Percentiles rank a stretch among this genome's conserved stretches.
Evolutionary conservation across 2,888 invertebrate genomes (phyloP).

Genomic region (Cephus rjabovi): DNA sequence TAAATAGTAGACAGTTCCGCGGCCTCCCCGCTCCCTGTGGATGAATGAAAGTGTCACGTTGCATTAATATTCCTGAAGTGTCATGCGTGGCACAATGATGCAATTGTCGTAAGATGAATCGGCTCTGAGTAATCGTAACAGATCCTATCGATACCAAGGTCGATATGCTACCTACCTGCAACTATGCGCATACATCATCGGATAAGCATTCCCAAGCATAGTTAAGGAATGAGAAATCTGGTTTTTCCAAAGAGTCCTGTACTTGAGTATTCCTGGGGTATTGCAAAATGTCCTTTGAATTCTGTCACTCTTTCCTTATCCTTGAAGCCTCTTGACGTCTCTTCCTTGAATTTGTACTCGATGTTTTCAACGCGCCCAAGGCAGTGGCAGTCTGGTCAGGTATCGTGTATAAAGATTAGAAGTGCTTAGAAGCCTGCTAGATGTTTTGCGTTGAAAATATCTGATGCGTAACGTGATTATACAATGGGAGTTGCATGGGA

Average conservation of each 20-base stretch:
- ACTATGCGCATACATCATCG: not conserved
- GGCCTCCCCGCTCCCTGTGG: not conserved
- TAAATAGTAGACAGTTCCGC: not conserved
- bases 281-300: not conserved
- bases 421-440: not conserved
- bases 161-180: not conserved
- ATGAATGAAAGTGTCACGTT: not conserved
- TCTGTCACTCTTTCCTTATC: not conserved
- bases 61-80: not conserved
- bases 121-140: not conserved
- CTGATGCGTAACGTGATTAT: slow-evolving; percentile 25
- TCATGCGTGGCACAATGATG: not conserved
- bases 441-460: slow-evolving; percentile 24
- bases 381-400: not conserved
- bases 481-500: slow-evolving; percentile 27
- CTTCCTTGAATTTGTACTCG: not conserved
- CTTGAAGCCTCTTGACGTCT: not conserved
- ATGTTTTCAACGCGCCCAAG: not conserved
- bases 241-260: not conserved
- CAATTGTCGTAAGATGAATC: not conserved
- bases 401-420: not conserved
- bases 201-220: not conserved
- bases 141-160: not conserved
- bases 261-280: not conserved
- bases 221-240: not conserved